Evolutionary conservation across 2,113 vertebrate species (phyloP), one percentile per base, ranked within the genome.

Genomic region (Rutilus rutilus): DNA sequence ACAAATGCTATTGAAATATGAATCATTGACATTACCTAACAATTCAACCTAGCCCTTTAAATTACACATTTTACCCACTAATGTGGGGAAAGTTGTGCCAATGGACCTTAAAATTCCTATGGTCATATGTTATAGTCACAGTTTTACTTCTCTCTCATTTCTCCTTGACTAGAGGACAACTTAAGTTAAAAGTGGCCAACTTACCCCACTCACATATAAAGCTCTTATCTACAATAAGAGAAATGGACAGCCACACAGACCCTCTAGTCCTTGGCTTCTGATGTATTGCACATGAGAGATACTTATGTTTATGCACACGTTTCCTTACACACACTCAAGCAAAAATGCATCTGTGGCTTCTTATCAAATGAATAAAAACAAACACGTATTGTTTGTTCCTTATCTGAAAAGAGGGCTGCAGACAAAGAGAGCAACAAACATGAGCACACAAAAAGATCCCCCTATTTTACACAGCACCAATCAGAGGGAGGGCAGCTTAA

Each of bases 261-360:
- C 8, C n/a, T 77, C 74, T 11, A 10, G 45, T 54, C 52, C 3
- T 36, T 14, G 8, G 76, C 30, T 78, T 60, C 30, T n/a, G 30
- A 59, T 78, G 52, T 39, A 59, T 23, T 6, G 6, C 30, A 59
- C 76, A 78, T 78, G 11, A 14, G 52, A 78, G 76, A 78, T 33
- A n/a, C 52, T 78, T 57, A 78, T 78, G 52, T 78, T 59, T 78
- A 78, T 15, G 52, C 5, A 14, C 30, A 78, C 5, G 21, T 78
- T 78, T 30, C 30, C 15, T 59, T 14, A 50, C 52, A 60, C 92
- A 10, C 96, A 97, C 87, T 23, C 21, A 14, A 23, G 23, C 15
- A 82, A 27, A 76, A 47, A 33, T 42, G 14, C 65, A 83, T 50
- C 57, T 83, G 30, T 21, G 6, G 50, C 65, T 47, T 84, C 54